These are phyloP conservation scores for Melipona bicolor DNA, from an alignment of 2,888 invertebrate species.

Conservation along the genomic window DNA sequence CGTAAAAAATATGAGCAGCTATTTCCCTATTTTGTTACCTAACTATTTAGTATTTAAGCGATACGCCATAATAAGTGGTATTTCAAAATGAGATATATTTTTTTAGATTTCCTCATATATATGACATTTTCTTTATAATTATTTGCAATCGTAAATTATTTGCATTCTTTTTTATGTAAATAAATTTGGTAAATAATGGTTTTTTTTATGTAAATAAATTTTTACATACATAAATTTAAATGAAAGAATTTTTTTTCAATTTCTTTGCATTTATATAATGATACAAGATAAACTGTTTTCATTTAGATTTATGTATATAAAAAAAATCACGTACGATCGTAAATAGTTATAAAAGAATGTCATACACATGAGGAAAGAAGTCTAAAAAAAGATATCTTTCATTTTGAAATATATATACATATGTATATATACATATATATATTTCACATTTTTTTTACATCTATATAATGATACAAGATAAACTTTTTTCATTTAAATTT, in stretches of 20 bases:
- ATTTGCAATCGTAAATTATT: constrained; percentile 30
- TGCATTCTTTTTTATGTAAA: not conserved
- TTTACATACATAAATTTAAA: constrained; percentile 21
- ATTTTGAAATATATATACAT: constrained; percentile 26
- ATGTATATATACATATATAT: constrained; percentile 36
- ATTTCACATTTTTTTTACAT: constrained; percentile 45
- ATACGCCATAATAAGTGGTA: constrained; percentile 48
- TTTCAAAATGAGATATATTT: constrained; percentile 39
- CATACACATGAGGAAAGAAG: too few relatives aligned
- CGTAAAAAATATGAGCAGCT: constrained; percentile 66
- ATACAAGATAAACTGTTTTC: constrained; percentile 34
- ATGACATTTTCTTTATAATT: constrained; percentile 31
- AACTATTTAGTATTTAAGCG: constrained; percentile 37
- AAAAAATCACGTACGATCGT: too few relatives aligned
- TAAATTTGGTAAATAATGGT: too few relatives aligned
- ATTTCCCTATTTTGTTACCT: constrained; percentile 47
- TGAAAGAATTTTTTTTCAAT: not conserved
- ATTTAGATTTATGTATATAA: not conserved
- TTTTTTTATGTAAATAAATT: not conserved
- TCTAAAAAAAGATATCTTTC: too few relatives aligned
- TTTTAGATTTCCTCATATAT: constrained; percentile 40
- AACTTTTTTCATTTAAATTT: constrained; percentile 11
- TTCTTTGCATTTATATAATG: constrained; percentile 52
- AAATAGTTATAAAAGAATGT: too few relatives aligned
- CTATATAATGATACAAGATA: constrained; percentile 50